Evolutionary conservation across 2,888 invertebrate genomes (phyloP), one percentile per base, ranked within the genome.

Genomic region (Neoitamus cyanurus): DNA sequence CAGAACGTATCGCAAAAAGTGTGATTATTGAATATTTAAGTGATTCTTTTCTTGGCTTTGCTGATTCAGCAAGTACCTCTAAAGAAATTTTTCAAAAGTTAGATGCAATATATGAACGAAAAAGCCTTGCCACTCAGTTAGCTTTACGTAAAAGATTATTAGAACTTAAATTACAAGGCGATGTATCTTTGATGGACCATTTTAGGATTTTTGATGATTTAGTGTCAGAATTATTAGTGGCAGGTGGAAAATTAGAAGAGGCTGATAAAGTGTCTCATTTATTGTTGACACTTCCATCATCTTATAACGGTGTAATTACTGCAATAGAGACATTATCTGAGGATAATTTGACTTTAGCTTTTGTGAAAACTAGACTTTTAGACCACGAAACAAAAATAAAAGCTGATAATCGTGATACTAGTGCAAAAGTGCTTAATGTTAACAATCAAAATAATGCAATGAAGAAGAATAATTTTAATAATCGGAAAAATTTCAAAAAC

Each of bases 261-360:
- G 88, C 87, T 3, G 89, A 90, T 82, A 89, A 89, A 86, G 86
- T 90, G 2, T 86, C 89, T 0, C 89, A 90, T 85, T 87, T 90
- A 15, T 86, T 90, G 11, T 58, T 90, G 1, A 89, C 89, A n/a
- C 83, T 90, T 34, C 90, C 90, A 5, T 9, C 87, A 13, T 80
- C 86, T 20, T 90, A 90, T 86, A 88, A 90, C 84, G 89, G 89
- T 3, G 87, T 90, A 1, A 87, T 90, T n/a, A 90, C 90, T 7
- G 90, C 90, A 0, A 87, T 90, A 0, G 89, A 90, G 87, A 90
- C 89, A 0, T 86, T 90, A 31, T 85, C 88, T 0, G 88, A 89
- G 84, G 89, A 87, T 15, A 86, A 28, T 85, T 85, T 90, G 78
- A 90, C 88, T 0, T 85, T 90, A 20, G 88, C 87, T 13, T 90